Evolutionary conservation across 1,140 invertebrate genomes (phyloP).

Genomic region (Hypothenemus hampei): DNA sequence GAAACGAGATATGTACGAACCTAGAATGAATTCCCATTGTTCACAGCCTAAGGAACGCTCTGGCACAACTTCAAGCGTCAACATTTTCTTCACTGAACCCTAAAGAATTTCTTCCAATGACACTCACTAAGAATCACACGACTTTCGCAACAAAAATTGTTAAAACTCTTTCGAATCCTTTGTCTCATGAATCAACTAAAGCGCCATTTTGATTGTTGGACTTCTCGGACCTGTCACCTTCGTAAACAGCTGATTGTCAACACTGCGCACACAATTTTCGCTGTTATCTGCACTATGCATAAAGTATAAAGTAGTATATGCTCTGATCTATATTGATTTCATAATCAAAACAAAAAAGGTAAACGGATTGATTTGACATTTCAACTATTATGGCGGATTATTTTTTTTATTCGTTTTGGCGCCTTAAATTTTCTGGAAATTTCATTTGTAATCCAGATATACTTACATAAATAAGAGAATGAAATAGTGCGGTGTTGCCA

Average conservation of each 20-base stretch:
- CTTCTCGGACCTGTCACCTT: slow-evolving; percentile 3
- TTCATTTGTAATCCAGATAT: too few relatives aligned
- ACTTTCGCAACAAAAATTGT: slow-evolving; percentile 4
- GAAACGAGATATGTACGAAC: slow-evolving; percentile 55
- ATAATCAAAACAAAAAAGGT: slow-evolving; percentile 15
- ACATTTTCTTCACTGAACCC: slow-evolving; percentile 57
- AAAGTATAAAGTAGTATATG: not conserved
- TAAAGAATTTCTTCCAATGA: slow-evolving; percentile 5
- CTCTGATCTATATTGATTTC: slow-evolving; percentile 3
- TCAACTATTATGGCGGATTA: too few relatives aligned
- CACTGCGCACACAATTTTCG: not conserved
- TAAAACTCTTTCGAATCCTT: slow-evolving; percentile 13
- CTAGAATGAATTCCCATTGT: slow-evolving; percentile 95
- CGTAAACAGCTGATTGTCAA: slow-evolving; percentile 26
- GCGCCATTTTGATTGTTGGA: slow-evolving; percentile 24
- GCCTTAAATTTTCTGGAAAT: too few relatives aligned
- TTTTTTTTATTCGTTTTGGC: too few relatives aligned
- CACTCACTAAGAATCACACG: slow-evolving; percentile 11
- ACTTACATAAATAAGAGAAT: too few relatives aligned
- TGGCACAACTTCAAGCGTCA: slow-evolving; percentile 92
- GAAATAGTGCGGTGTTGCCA: too few relatives aligned
- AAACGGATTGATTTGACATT: too few relatives aligned
- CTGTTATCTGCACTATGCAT: not conserved
- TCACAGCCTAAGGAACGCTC: slow-evolving; percentile 93
- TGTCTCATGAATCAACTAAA: slow-evolving; percentile 19